phyloP scores from a whole-genome alignment of 2,113 vertebrate genomes.

The Varanus salvator region DNA sequence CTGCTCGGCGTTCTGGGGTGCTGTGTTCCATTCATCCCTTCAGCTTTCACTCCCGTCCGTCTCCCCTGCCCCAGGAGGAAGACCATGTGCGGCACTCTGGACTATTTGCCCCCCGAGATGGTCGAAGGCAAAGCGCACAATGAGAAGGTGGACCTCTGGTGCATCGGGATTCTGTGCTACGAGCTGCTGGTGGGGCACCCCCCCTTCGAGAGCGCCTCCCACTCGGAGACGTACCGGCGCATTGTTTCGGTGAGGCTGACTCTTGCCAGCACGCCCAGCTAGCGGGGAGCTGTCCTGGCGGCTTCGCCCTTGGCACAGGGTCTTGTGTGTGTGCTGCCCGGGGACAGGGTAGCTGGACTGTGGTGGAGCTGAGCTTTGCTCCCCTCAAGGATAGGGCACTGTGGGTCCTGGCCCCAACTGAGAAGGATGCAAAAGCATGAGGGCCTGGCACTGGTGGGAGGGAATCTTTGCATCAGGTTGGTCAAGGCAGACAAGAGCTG shows the following conservation, averaged over 20 bases:
- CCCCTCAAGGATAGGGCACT: not conserved
- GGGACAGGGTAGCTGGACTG: not conserved
- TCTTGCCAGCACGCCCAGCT: fast-evolving
- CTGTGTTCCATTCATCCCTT: fast-evolving
- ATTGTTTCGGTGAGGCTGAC: slow-evolving; percentile 70
- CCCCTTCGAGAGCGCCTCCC: slow-evolving; percentile 86
- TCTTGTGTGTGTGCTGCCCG: not conserved
- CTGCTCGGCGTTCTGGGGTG: not conserved
- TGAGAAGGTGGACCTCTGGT: slow-evolving; percentile 94
- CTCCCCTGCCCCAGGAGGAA: slow-evolving; percentile 79
- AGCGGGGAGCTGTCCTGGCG: fast-evolving
- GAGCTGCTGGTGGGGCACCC: slow-evolving; percentile 90
- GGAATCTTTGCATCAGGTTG: no score
- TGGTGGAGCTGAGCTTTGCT: not conserved
- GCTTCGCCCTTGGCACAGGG: not conserved
- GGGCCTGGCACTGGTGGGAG: not conserved
- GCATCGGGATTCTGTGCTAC: slow-evolving; percentile 89
- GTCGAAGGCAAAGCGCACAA: slow-evolving; percentile 88
- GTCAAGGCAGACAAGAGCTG: no score
- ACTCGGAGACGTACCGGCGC: slow-evolving; percentile 84
- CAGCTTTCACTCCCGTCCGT: not conserved
- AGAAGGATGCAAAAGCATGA: not conserved
- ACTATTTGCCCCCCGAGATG: slow-evolving; percentile 94
- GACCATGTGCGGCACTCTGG: slow-evolving; percentile 93
- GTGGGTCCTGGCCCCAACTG: not conserved